A percentile compares a stretch with the other conserved stretches of the same genome.
phyloP scores from a whole-genome alignment of 2,113 vertebrate genomes.

The Hiodon alosoides region DNA sequence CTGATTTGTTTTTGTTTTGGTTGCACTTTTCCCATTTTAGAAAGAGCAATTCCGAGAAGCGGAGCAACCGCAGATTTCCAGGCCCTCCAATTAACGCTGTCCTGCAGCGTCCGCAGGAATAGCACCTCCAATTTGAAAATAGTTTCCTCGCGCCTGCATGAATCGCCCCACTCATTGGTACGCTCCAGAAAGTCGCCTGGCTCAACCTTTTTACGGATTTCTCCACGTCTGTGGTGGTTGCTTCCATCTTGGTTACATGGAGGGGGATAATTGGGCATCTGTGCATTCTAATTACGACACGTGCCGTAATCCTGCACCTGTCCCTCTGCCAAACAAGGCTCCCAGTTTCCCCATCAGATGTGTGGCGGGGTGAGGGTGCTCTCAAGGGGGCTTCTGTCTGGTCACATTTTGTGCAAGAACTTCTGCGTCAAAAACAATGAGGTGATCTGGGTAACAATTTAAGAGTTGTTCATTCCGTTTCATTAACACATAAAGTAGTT shows the following conservation, averaged over 20 bases:
- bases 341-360: neutral
- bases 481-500: no score
- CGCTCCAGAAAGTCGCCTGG: slow-evolving; percentile 29
- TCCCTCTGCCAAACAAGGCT: neutral
- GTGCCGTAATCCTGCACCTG: slow-evolving; percentile 9
- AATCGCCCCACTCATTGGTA: slow-evolving; percentile 37
- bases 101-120: slow-evolving; percentile 27
- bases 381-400: neutral
- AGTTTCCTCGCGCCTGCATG: slow-evolving; percentile 34
- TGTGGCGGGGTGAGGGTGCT: neutral
- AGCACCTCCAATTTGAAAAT: slow-evolving; percentile 27
- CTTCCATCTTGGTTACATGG: slow-evolving; percentile 19
- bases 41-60: slow-evolving; percentile 49
- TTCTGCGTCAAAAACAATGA: no score
- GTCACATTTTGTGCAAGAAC: no score
- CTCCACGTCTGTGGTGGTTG: slow-evolving; percentile 26
- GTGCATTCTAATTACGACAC: slow-evolving; percentile 24
- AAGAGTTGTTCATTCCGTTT: no score
- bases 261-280: slow-evolving; percentile 27
- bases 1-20: slow-evolving; percentile 51
- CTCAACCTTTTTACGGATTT: slow-evolving; percentile 28
- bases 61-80: slow-evolving; percentile 39
- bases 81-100: slow-evolving; percentile 40
- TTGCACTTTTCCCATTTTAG: slow-evolving; percentile 49
- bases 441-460: no score